Base-by-base conservation (phyloP, 53 echinoderm and acorn worm genomes). In the Echinarachnius parma region DNA sequence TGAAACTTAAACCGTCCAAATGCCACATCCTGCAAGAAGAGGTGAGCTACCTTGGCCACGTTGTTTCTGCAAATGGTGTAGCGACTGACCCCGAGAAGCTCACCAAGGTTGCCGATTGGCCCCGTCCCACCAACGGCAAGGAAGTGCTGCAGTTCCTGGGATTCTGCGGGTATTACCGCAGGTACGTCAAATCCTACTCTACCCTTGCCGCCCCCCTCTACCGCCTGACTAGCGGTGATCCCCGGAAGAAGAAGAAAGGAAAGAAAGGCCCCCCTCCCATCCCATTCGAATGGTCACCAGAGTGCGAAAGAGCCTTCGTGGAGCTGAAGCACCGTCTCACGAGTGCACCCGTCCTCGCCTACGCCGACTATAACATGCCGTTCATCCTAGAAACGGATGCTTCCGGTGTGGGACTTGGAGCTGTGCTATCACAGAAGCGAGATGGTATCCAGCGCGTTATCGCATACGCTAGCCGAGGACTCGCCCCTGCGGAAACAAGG, bases 31-130 rank as follows among this genome's bases (percentile, higher is more conserved):
- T 50, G 13, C 52, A 50, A 19, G 18, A 10, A 18, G 20, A 50
- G 52, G 52, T 50, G 1, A 31, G 26, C 1, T 81, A 81, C 58
- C 79, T 65, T 16, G 79, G 79, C 22, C 52, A 50, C 52, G 20
- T 50, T 19, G 20, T 50, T 19, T 16, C 15, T 19, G 15, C 13
- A 18, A 50, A 50, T 50, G 52, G 52, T 4, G 20, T 50, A 5
- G 52, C 13, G 52, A 50, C 52, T 50, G 52, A 50, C 19, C 52
- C 52, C 4, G 52, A 50, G 20, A 50, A 50, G 52, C 5, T 19
- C 4, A 19, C 52, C 10, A 16, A 10, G 15, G 52, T 50, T 19
- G 52, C 13, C 4, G 52, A 50, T 19, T 13, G 52, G 52, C 52
- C 52, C 9, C 52, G 52, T 4, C 52, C 52, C 9, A 5, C 15